These are phyloP conservation scores for Pycnomerus fuliginosus DNA, from an alignment of 2,888 invertebrate species.

Conservation along the genomic window DNA sequence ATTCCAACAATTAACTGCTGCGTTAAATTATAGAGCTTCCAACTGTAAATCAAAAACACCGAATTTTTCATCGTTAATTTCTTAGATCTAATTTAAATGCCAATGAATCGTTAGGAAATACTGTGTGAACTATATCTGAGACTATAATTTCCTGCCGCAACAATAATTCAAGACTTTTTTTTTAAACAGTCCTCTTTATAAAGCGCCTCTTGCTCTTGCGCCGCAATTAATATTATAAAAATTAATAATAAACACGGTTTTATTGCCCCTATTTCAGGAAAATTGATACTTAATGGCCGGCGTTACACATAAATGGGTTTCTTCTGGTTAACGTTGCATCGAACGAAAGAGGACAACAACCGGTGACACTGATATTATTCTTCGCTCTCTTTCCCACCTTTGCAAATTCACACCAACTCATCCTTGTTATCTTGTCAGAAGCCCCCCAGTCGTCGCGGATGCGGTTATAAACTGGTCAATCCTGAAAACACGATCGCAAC, in stretches of 20 bases:
- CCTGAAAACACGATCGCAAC: conserved; percentile 12
- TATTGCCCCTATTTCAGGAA: too few species aligned
- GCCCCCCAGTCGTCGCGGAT: conserved; percentile 18
- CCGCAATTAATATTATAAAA: too few species aligned
- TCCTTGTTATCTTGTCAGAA: conserved; percentile 8
- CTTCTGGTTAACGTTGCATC: conserved; percentile 14
- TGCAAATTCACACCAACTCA: conserved; percentile 8
- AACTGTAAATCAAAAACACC: conserved; percentile 6
- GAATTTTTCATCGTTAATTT: conserved; percentile 6
- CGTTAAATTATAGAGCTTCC: conserved; percentile 17
- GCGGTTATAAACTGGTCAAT: conserved; percentile 23
- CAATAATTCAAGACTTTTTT: too few species aligned
- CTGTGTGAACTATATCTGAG: conserved; percentile 9
- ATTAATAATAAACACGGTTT: too few species aligned
- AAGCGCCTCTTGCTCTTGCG: too few species aligned
- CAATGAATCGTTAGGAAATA: conserved; percentile 8
- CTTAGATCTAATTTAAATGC: conserved; percentile 16
- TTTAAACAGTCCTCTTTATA: too few species aligned
- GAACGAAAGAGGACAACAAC: conserved; percentile 20
- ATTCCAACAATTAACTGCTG: conserved; percentile 17
- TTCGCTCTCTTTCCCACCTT: conserved; percentile 7
- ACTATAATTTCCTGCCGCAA: conserved; percentile 9
- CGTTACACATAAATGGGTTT: conserved; percentile 17
- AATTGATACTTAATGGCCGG: neutral
- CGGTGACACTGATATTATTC: conserved; percentile 14